A percentile compares a stretch with the other conserved stretches of the same genome.
Conservation (phyloP, 1,140 invertebrate species). For the Caenorhabditis briggsae region DNA sequence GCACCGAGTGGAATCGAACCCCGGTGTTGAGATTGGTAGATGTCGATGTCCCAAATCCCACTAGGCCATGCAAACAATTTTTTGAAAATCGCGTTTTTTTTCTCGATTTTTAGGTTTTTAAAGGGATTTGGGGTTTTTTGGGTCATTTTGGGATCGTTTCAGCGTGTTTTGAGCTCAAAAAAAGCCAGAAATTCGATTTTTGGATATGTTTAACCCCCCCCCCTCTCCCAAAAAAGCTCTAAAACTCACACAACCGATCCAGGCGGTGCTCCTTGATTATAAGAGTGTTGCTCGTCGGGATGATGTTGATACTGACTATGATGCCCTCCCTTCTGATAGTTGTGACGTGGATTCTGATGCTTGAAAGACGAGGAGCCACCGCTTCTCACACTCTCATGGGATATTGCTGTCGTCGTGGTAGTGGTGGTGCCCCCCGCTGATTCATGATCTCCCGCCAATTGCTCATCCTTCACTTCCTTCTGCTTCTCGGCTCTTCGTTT, state of each 20-base stretch:
- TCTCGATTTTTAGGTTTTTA: neutral
- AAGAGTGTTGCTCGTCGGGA: neutral
- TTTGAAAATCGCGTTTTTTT: too few relatives aligned
- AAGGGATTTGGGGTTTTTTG: too few relatives aligned
- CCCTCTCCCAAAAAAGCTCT: neutral
- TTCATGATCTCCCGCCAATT: constrained; percentile 6
- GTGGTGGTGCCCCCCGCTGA: neutral
- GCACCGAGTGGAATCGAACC: too few relatives aligned
- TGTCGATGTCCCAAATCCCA: neutral
- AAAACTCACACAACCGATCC: constrained; percentile 41
- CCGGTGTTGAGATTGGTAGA: neutral
- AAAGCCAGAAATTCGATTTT: too few relatives aligned
- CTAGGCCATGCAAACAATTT: too few relatives aligned
- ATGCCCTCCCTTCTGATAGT: neutral
- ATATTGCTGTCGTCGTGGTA: neutral
- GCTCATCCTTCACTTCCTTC: neutral
- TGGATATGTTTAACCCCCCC: too few relatives aligned
- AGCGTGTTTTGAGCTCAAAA: too few relatives aligned
- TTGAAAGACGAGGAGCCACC: too few relatives aligned
- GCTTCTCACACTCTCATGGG: neutral
- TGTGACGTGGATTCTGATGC: neutral
- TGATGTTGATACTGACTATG: neutral
- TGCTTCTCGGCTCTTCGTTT: constrained; percentile 11
- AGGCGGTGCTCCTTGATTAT: constrained; percentile 25
- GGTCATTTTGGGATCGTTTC: too few relatives aligned